Evolutionary conservation across 1,140 invertebrate species (phyloP), one percentile per base, ranked within the genome.

Genomic region (Gryllus bimaculatus): DNA sequence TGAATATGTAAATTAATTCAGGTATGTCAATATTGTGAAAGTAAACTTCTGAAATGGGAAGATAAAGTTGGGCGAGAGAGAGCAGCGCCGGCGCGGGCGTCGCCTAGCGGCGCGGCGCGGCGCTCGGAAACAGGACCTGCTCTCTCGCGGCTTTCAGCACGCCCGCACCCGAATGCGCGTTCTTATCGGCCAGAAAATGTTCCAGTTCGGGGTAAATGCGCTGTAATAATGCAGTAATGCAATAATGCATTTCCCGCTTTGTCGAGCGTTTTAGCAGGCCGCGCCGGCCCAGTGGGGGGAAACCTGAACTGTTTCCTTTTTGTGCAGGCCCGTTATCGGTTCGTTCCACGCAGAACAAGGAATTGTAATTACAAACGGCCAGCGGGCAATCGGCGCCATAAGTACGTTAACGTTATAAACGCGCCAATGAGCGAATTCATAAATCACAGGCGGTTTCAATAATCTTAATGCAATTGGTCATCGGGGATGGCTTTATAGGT

Each of bases 1-100:
- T 66, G 54, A 66, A 66, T 66, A 66, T 66, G 54, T 66, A 66
- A 66, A 66, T 66, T 66, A 66, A 66, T 66, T 66, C 54, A 66
- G 54, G 54, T 66, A 18, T 66, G 54, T 66, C 54, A 66, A 66
- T 66, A 66, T 66, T 66, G 54, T 66, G 54, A 66, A 66, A 66
- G 54, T 66, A 66, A 66, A 66, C 54, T 66, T 66, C 54, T 66
- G 54, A 18, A 66, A 66, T 66, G 18, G 54, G 18, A 66, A 66
- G 54, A 66, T 66, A 66, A 66, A 66, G 54, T 18, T 66, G 54
- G 18, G 54, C 54, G 54, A 66, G 54, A 39, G 26, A 39, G 26
- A 39, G 26, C 26, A 39, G 26, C 26, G 26, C 26, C 26, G 7
- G 54, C 54, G 54, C 18, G 18, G 54, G 54, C 54, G 26, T 5